Evolutionary conservation across 2,113 vertebrate genomes (phyloP), one percentile per base, ranked within the genome.

Genomic region (Haemorhous mexicanus): DNA sequence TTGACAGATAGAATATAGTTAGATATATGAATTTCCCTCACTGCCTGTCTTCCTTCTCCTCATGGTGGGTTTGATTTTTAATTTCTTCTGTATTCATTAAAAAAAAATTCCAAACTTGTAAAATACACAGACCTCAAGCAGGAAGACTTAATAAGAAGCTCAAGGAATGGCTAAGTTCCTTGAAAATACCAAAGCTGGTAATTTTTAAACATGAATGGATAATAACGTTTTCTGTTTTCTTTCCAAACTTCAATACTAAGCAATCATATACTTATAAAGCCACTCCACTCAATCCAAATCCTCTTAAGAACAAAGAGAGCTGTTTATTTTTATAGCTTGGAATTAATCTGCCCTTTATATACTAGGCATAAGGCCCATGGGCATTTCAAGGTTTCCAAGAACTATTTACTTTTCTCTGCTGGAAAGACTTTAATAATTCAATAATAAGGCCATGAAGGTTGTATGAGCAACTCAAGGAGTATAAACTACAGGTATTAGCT

Each of bases 241-340:
- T 91, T 94, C 69, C 61, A 87, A 46, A 69, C n/a, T 94, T 89
- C 39, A 62, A 7, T 79, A 50, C 59, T 93, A 90, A 95, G 67
- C 67, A 87, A 59, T 94, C 91, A 85, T 37, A 85, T 76, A 87
- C 84, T 93, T 95, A 85, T 2, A 94, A 95, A 91, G 89, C 59
- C 93, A 91, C 59, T 97, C 46, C 3, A 5, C 63, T 95, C 70
- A 93, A 69, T 91, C 87, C 78, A 95, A 96, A 96, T 95, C 94
- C 89, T 95, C 75, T 95, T 94, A 95, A 69, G 70, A 93, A 94
- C 84, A 96, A 85, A 95, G 67, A 86, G 20, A 94, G 62, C 87
- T 89, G 63, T 93, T 96, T 94, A 75, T 89, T 93, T 93, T 93
- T 87, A 87, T 79, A 66, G 58, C 70, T 82, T 83, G 67, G 53